Conservation (phyloP, 1,140 invertebrate species). For the Cydia fagiglandana region DNA sequence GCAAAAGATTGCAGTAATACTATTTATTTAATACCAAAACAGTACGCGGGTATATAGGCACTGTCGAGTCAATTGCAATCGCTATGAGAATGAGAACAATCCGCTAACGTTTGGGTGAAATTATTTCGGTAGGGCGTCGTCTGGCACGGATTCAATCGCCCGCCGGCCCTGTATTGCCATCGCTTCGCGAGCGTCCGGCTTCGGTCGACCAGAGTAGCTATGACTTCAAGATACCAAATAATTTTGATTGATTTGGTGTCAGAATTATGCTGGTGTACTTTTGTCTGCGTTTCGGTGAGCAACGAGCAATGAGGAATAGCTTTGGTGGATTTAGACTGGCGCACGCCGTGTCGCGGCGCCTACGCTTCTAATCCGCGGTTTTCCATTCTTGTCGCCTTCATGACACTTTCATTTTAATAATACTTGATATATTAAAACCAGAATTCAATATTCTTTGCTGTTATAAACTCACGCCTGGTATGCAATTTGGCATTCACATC, state of each 20-base stretch:
- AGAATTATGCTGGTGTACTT: not conserved
- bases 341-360: constrained; percentile 43
- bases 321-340: constrained; percentile 45
- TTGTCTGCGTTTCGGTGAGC: not conserved
- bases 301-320: not conserved
- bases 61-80: not conserved
- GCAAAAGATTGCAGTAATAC: no score
- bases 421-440: constrained; percentile 25
- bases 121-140: constrained; percentile 68
- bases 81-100: constrained; percentile 4
- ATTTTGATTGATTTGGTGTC: not conserved
- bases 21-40: no score
- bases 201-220: not conserved
- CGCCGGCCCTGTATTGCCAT: constrained; percentile 15
- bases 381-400: constrained; percentile 42
- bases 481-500: no score
- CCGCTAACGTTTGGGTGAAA: constrained; percentile 32
- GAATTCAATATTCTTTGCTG: not conserved
- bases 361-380: constrained; percentile 52
- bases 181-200: not conserved
- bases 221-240: not conserved
- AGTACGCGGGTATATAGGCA: no score
- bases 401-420: not conserved
- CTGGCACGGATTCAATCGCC: constrained; percentile 66
- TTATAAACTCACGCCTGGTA: not conserved